Base-by-base conservation (phyloP, 2,888 invertebrate genomes). In the Papilio protenor region DNA sequence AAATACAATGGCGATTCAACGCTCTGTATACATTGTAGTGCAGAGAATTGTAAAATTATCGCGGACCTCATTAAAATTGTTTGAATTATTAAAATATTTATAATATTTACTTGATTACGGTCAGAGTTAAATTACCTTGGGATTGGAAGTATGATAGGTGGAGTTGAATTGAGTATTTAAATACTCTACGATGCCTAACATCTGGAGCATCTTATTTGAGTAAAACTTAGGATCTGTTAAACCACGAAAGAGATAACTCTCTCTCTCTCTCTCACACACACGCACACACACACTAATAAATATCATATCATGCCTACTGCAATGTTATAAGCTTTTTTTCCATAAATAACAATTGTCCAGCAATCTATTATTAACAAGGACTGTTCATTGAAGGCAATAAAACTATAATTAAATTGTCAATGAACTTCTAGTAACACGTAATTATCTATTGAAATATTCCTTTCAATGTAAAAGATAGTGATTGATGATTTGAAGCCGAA, bases 1-100 rank as follows among this genome's bases (percentile, higher is more conserved):
- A 81, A 81, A 74, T 79, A 90, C 89, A 90, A 91, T 89, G 81
- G 87, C 61, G 78, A 59, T 33, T 73, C 82, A 83, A 85, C 86
- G 86, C 85, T 86, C 86, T 84, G 84, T 85, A 85, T 85, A 85
- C 84, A 85, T 84, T 87, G 84, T 85, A 87, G 87, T 88, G 86
- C 87, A 80, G 64, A 5, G 21, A 64, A 81, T 82, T 84, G 83
- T 82, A 84, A 85, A 84, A 83, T 83, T 81, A 84, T 86, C 85
- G 84, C 81, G 83, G 84, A 86, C 82, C 81, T 85, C 84, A 82
- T 81, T 84, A 83, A 27, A 61, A 40, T 59, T 47, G 70, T 49
- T 27, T 8, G 21, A 27, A 64, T 33, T 33, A 18, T 64, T 12
- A 45, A 45, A 21, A 21, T 69, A 69, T 27, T 61, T 61, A 2